Percentiles rank a stretch among this genome's conserved stretches.
Evolutionary conservation across 2,888 invertebrate genomes (phyloP).

Genomic region (Cephalotes varians): DNA sequence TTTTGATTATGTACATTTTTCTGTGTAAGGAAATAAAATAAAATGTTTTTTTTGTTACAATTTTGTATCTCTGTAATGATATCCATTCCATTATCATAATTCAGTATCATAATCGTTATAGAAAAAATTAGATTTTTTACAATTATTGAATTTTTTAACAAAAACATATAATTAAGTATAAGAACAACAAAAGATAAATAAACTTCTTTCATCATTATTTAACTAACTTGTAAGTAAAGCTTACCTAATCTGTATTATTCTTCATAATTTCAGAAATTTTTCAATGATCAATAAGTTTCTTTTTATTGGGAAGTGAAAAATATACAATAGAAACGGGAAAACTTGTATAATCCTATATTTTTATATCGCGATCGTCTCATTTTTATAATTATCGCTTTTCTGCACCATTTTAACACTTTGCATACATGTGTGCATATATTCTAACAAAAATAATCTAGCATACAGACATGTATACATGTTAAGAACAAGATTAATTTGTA

Average conservation of each 20-base stretch:
- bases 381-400: conserved; percentile 25
- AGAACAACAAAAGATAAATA: background rate
- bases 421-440: background rate
- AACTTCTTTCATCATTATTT: background rate
- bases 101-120: background rate
- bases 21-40: conserved; percentile 2
- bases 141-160: background rate
- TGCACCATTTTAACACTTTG: conserved; percentile 49
- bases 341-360: conserved; percentile 35
- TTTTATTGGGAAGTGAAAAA: conserved; percentile 79
- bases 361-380: conserved; percentile 34
- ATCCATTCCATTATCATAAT: background rate
- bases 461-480: background rate
- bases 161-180: background rate
- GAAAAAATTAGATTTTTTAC: background rate
- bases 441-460: background rate
- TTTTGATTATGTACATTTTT: conserved; percentile 6
- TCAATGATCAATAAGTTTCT: conserved; percentile 52
- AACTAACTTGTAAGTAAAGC: background rate
- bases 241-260: background rate
- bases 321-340: conserved; percentile 77
- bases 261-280: conserved; percentile 33
- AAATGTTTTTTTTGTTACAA: conserved; percentile 27
- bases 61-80: background rate
- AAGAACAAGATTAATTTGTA: background rate